Conservation (phyloP, 1,140 invertebrate species). For the Sitophilus oryzae region DNA sequence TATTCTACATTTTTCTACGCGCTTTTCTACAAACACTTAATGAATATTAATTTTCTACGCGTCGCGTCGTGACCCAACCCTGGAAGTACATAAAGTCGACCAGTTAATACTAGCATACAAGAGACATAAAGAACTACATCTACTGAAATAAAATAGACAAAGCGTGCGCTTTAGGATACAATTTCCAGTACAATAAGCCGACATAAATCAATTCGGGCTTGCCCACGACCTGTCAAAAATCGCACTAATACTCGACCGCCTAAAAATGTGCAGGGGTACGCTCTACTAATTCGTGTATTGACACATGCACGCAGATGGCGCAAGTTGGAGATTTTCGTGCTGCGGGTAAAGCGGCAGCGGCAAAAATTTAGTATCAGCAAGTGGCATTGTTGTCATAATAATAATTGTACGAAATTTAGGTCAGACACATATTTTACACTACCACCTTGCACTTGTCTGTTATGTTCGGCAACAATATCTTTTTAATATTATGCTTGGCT, state of each 20-base stretch:
- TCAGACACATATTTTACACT: slow-evolving; percentile 15
- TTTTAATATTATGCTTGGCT: slow-evolving; percentile 11
- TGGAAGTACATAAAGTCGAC: too few species aligned
- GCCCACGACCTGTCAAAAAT: not conserved
- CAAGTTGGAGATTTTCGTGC: too few species aligned
- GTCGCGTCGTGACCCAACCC: too few species aligned
- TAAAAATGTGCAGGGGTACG: not conserved
- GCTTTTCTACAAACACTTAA: too few species aligned
- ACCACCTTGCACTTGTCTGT: slow-evolving; percentile 12
- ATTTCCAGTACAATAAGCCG: not conserved
- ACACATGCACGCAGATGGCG: not conserved
- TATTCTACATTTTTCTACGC: too few species aligned
- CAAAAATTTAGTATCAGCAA: not conserved
- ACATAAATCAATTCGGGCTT: not conserved
- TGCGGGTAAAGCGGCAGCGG: not conserved
- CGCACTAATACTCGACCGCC: not conserved
- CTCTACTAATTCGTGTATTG: not conserved
- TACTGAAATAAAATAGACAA: too few species aligned
- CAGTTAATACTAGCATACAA: too few species aligned
- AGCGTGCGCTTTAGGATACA: not conserved
- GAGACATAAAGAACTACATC: too few species aligned
- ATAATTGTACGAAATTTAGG: slow-evolving; percentile 12
- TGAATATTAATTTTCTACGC: too few species aligned
- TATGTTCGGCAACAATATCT: slow-evolving; percentile 5
- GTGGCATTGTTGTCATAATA: slow-evolving; percentile 5